Conservation (phyloP, 2,113 vertebrate genomes). For the Megaceryle torquata region DNA sequence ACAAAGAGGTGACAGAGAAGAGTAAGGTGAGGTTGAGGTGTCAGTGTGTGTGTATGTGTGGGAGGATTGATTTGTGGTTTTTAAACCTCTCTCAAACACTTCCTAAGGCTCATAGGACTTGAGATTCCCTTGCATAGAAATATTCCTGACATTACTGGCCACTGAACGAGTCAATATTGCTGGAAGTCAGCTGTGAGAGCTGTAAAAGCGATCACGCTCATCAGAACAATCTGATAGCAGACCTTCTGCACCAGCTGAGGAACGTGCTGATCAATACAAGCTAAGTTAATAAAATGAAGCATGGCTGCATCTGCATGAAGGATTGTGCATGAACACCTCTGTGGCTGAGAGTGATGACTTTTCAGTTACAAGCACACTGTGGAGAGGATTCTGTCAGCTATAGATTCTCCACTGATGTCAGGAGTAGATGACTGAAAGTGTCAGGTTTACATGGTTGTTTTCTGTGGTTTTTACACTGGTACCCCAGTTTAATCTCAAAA, state of each 20-base stretch:
- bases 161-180: background rate
- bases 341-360: background rate
- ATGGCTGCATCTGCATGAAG: background rate
- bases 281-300: background rate
- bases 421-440: background rate
- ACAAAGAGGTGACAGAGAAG: background rate
- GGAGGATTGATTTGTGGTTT: accelerated
- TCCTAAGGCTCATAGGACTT: background rate
- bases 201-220: background rate
- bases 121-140: background rate
- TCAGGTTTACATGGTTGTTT: accelerated
- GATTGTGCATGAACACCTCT: background rate
- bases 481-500: background rate
- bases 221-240: background rate
- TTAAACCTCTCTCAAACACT: background rate
- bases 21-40: background rate
- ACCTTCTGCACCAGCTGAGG: background rate
- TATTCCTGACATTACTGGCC: background rate
- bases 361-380: background rate
- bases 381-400: background rate
- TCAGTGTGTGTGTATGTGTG: too few relatives aligned
- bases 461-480: background rate
- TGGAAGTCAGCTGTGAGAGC: background rate
- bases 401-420: background rate
- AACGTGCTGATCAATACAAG: background rate